Percentiles rank a stretch among this genome's conserved stretches.
phyloP scores from a whole-genome alignment of 2,113 vertebrate genomes.

The Cavia porcellus region DNA sequence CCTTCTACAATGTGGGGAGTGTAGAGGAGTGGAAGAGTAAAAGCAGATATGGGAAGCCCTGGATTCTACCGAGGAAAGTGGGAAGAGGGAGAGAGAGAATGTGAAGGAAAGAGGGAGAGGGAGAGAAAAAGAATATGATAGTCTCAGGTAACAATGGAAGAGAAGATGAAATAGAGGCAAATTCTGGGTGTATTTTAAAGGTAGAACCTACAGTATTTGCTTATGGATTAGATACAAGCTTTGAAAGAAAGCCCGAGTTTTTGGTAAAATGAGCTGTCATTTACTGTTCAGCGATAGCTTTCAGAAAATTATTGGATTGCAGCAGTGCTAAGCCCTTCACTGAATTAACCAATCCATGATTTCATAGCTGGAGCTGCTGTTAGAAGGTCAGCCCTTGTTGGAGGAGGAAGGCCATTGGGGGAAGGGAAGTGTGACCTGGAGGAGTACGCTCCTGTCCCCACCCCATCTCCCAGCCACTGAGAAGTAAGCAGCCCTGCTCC shows the following conservation, averaged over 20 bases:
- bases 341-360: background rate
- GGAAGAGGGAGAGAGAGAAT: too few relatives aligned
- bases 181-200: too few relatives aligned
- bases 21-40: background rate
- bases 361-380: background rate
- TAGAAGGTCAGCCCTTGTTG: background rate
- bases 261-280: background rate
- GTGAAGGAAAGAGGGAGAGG: too few relatives aligned
- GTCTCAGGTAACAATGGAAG: background rate
- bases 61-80: too few relatives aligned
- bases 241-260: slow-evolving; percentile 37
- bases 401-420: background rate
- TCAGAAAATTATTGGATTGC: background rate
- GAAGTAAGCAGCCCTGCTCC: background rate
- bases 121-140: too few relatives aligned
- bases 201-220: background rate
- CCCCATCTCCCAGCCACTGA: background rate
- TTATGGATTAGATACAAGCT: background rate
- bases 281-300: background rate
- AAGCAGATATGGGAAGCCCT: background rate
- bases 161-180: background rate
- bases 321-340: background rate
- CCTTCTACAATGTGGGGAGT: background rate
- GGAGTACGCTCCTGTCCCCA: too few relatives aligned
- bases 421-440: background rate